These are phyloP conservation scores for Bovichtus diacanthus DNA, from an alignment of 2,797 vertebrate species.

Conservation along the genomic window DNA sequence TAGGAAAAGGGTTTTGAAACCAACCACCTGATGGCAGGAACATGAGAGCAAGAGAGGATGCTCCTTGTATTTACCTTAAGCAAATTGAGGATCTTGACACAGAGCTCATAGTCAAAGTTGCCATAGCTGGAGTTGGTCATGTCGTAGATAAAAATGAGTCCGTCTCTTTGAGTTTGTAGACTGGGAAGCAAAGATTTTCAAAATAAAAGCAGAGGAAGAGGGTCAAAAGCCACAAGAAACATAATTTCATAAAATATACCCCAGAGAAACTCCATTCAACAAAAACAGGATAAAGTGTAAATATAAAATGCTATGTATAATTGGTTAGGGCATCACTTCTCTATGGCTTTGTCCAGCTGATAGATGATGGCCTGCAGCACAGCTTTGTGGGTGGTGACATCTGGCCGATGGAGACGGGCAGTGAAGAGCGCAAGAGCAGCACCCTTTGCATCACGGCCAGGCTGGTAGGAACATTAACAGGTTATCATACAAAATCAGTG, in stretches of 20 bases:
- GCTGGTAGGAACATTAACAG: conserved; percentile 69
- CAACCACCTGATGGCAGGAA: not conserved
- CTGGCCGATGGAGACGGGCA: conserved; percentile 87
- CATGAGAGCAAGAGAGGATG: conserved; percentile 6
- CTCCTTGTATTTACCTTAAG: conserved; percentile 84
- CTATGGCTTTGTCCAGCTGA: conserved; percentile 91
- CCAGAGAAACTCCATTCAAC: not conserved
- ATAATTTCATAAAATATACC: not conserved
- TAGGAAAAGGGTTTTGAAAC: not conserved
- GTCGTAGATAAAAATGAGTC: conserved; percentile 91
- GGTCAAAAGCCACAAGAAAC: not conserved
- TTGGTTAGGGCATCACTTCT: conserved; percentile 76
- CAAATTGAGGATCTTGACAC: conserved; percentile 90
- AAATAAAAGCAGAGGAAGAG: conserved; percentile 5
- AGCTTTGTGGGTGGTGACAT: conserved; percentile 88
- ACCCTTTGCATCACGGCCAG: conserved; percentile 88
- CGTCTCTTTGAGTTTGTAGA: conserved; percentile 89
- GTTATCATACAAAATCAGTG: not conserved
- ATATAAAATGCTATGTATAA: not conserved
- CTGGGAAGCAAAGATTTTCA: conserved; percentile 64
- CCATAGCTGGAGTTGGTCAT: conserved; percentile 90
- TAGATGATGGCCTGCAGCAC: conserved; percentile 91
- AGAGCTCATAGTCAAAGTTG: conserved; percentile 92
- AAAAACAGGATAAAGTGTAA: not conserved
- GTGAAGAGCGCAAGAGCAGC: conserved; percentile 90